phyloP scores from a whole-genome alignment of 2,888 invertebrate species.

The Pilophorus perplexus region DNA sequence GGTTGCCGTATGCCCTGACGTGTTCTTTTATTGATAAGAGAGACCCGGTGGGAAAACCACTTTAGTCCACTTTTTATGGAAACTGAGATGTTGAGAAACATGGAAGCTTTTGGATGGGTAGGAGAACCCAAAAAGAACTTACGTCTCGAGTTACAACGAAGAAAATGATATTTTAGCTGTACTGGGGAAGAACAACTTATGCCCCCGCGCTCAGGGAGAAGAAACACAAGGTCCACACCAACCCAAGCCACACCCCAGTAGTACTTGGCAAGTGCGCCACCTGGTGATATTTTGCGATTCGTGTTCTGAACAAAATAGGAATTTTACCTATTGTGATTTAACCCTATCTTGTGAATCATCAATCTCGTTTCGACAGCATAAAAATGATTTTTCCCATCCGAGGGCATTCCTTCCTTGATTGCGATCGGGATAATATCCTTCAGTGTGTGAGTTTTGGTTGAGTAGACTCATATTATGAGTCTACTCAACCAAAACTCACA shows the following conservation, averaged over 20 bases:
- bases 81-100: background rate
- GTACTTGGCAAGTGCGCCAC: background rate
- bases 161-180: background rate
- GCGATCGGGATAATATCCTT: background rate
- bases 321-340: background rate
- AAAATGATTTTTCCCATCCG: no score
- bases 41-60: background rate
- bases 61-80: no score
- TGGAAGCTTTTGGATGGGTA: background rate
- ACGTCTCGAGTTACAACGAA: background rate
- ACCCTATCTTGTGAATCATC: background rate
- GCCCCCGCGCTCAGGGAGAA: slow-evolving; percentile 1
- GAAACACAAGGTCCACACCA: background rate
- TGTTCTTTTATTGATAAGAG: no score
- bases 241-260: background rate
- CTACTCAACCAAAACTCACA: background rate
- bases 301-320: background rate
- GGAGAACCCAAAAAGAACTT: no score
- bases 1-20: no score
- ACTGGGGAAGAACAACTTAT: slow-evolving; percentile 6
- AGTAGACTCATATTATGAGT: no score
- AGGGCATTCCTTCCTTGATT: background rate
- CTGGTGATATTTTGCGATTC: background rate
- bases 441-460: no score
- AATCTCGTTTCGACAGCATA: background rate